phyloP scores from a whole-genome alignment of 2,888 invertebrate species.

The Lordiphosa fenestrarum region DNA sequence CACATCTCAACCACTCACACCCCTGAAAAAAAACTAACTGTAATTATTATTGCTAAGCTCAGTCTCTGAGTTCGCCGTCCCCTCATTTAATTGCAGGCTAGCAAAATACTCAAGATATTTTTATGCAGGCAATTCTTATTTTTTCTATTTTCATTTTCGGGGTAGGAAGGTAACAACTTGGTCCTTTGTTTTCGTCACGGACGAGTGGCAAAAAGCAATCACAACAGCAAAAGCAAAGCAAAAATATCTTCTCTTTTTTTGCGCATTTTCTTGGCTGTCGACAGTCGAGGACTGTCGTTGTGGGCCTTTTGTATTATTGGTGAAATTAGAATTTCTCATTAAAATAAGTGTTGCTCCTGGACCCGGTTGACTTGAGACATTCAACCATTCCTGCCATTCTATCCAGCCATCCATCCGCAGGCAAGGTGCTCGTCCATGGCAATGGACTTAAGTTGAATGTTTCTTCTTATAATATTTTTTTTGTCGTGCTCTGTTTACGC shows the following conservation, averaged over 20 bases:
- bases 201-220: conserved; percentile 70
- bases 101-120: conserved; percentile 61
- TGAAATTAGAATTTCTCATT: conserved; percentile 75
- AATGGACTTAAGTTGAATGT: conserved; percentile 59
- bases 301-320: conserved; percentile 66
- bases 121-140: conserved; percentile 46
- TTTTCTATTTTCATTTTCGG: conserved; percentile 18
- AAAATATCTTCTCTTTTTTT: conserved; percentile 51
- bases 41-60: conserved; percentile 45
- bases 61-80: conserved; percentile 16
- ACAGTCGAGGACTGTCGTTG: conserved; percentile 11
- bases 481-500: conserved; percentile 33
- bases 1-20: conserved; percentile 16
- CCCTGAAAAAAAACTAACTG: conserved; percentile 15
- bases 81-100: conserved; percentile 49
- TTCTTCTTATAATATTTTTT: background rate
- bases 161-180: conserved; percentile 17
- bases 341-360: conserved; percentile 69
- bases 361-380: conserved; percentile 70
- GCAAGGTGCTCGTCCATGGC: conserved; percentile 73
- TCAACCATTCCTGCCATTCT: conserved; percentile 20
- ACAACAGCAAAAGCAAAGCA: conserved; percentile 37
- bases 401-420: conserved; percentile 15
- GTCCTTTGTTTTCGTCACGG: conserved; percentile 70
- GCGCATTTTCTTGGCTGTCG: conserved; percentile 43